These are phyloP conservation scores for Rhinogobio ventralis DNA, from an alignment of 2,797 vertebrate genomes.

Conservation along the genomic window DNA sequence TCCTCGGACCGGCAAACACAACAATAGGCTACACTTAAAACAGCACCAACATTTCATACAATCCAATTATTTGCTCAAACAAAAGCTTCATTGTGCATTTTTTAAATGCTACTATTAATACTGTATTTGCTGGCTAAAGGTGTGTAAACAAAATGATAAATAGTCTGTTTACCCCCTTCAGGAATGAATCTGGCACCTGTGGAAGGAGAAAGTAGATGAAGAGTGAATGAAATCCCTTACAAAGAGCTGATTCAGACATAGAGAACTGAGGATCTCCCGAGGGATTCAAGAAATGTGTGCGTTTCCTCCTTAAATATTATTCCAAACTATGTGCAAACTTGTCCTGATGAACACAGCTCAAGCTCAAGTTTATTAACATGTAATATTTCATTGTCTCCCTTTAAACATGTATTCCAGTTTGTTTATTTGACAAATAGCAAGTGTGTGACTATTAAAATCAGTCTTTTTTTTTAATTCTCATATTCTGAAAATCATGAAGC, in stretches of 20 bases:
- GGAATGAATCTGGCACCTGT: conserved; percentile 81
- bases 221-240: conserved; percentile 63
- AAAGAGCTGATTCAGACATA: conserved; percentile 78
- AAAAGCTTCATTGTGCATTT: not conserved
- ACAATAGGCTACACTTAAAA: not conserved
- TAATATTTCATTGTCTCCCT: not conserved
- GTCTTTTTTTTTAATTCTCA: not conserved
- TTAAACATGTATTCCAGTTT: not conserved
- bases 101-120: not conserved
- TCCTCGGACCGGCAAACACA: not conserved
- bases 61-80: not conserved
- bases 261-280: conserved; percentile 56
- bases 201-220: conserved; percentile 49
- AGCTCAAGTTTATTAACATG: no score
- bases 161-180: conserved; percentile 77
- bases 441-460: not conserved
- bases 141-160: conserved; percentile 43
- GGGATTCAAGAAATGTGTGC: conserved; percentile 63
- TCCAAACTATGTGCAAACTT: conserved; percentile 48
- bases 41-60: not conserved
- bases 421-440: not conserved
- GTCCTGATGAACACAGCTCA: not conserved
- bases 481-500: not conserved
- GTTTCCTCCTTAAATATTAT: conserved; percentile 72
- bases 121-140: not conserved